These are phyloP conservation scores for Drosophila robusta DNA, from an alignment of 2,888 invertebrate species.

Conservation along the genomic window DNA sequence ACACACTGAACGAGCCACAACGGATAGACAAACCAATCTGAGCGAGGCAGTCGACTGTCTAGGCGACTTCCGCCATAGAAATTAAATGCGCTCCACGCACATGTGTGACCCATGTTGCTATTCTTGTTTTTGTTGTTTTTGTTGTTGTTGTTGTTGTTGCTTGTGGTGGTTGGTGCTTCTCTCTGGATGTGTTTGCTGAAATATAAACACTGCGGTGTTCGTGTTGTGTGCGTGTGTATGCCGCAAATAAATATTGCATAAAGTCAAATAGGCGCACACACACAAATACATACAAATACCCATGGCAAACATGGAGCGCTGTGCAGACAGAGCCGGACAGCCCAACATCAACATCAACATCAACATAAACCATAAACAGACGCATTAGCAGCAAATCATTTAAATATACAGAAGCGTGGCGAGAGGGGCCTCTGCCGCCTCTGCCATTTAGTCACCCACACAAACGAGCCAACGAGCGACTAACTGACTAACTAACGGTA, in stretches of 20 bases:
- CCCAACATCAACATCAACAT: slow-evolving; percentile 63
- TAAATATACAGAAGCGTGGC: slow-evolving; percentile 68
- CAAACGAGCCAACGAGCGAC: slow-evolving; percentile 47
- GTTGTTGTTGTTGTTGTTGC: slow-evolving; percentile 16
- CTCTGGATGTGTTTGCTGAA: slow-evolving; percentile 52
- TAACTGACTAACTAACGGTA: slow-evolving; percentile 68
- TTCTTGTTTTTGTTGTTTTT: slow-evolving; percentile 10
- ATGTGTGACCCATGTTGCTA: slow-evolving; percentile 51
- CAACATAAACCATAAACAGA: slow-evolving; percentile 79
- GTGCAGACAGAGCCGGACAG: slow-evolving; percentile 37
- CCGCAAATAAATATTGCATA: slow-evolving; percentile 78
- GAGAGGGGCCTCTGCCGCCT: neutral
- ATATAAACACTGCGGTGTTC: slow-evolving; percentile 58
- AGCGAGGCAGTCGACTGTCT: slow-evolving; percentile 68
- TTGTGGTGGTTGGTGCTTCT: slow-evolving; percentile 31
- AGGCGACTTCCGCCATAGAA: slow-evolving; percentile 77
- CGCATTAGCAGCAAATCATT: slow-evolving; percentile 80
- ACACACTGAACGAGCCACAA: slow-evolving; percentile 7
- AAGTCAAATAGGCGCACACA: slow-evolving; percentile 69
- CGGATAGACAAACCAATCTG: slow-evolving; percentile 47
- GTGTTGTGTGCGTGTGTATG: slow-evolving; percentile 24
- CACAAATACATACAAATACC: slow-evolving; percentile 45
- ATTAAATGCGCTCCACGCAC: slow-evolving; percentile 75
- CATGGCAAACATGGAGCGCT: slow-evolving; percentile 43
- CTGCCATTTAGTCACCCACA: slow-evolving; percentile 33